A percentile compares a stretch with the other conserved stretches of the same genome.
phyloP scores from a whole-genome alignment of 2,888 invertebrate genomes.

The Nemurella pictetii region DNA sequence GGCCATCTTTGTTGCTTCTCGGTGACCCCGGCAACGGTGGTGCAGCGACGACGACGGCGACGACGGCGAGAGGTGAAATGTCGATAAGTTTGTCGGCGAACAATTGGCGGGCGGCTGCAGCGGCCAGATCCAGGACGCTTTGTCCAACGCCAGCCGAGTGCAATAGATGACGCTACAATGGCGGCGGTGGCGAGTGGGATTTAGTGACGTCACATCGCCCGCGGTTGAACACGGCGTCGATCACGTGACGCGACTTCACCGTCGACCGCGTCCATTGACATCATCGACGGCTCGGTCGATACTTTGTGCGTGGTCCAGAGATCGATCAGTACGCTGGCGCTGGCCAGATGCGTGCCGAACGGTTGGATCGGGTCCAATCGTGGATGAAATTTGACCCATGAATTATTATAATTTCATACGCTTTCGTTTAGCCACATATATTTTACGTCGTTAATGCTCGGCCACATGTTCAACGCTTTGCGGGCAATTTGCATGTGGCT shows the following conservation, averaged over 20 bases:
- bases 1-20: background rate
- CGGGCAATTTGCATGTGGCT: no score
- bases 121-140: background rate
- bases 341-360: background rate
- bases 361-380: no score
- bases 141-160: background rate
- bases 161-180: background rate
- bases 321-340: background rate
- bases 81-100: background rate
- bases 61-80: background rate
- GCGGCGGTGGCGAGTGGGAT: background rate
- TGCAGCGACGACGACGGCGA: background rate
- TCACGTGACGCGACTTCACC: background rate
- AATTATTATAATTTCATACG: no score
- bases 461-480: no score
- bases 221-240: background rate
- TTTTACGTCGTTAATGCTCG: no score
- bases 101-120: background rate
- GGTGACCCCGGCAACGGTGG: background rate
- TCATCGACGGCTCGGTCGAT: background rate
- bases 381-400: no score
- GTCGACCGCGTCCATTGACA: background rate
- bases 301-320: constrained; percentile 15
- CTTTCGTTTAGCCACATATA: no score
- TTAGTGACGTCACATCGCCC: background rate